Base-by-base conservation (phyloP, 2,888 invertebrate species). In the Agrotis ipsilon region DNA sequence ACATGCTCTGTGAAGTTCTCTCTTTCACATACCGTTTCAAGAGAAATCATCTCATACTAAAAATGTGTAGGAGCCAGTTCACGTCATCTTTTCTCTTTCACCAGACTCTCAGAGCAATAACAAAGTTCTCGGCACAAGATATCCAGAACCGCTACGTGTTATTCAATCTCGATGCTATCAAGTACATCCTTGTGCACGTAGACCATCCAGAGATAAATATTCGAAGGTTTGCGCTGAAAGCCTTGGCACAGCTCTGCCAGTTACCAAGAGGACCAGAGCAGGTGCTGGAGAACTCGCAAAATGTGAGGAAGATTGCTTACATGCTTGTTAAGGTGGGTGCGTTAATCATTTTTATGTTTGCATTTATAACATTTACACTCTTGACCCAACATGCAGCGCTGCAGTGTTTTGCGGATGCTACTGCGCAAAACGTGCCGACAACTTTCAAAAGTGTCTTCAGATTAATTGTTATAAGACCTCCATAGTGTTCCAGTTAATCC, bases 171-270 rank as follows among this genome's bases (percentile, higher is more conserved):
- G 59, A 92, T 24, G 96, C 94, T 0, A 94, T 96, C 49, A 79
- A 82, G 16, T 93, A 87, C 69, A 93, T 96, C 16, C 80, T 96
- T 18, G 92, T 87, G 0, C 96, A 96, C 68, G 86, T 96, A 16
- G 94, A 95, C 2, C 93, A 95, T 62, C 19, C 81, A 0, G 95
- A 95, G 81, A 58, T 94, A 65, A 96, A 95, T 68, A 92, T 95
- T 60, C 90, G 89, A 65, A 92, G 97, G 84, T 97, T 96, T 69
- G 94, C 96, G 0, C 85, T 96, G 45, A 97, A 96, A 81, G 93
- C 96, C 0, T 76, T 97, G 48, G 96, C 96, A 0, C 96, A 96
- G 83, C 92, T 97, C 78, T 93, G 96, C 55, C 94, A 96, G 78
- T 83, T 96, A 69, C 93, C 95, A 0, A 89, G 86, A 49, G 96